A percentile compares a stretch with the other conserved stretches of the same genome.
Evolutionary conservation across 2,797 vertebrate species (phyloP).

Genomic region (Anabacerthia variegaticeps): DNA sequence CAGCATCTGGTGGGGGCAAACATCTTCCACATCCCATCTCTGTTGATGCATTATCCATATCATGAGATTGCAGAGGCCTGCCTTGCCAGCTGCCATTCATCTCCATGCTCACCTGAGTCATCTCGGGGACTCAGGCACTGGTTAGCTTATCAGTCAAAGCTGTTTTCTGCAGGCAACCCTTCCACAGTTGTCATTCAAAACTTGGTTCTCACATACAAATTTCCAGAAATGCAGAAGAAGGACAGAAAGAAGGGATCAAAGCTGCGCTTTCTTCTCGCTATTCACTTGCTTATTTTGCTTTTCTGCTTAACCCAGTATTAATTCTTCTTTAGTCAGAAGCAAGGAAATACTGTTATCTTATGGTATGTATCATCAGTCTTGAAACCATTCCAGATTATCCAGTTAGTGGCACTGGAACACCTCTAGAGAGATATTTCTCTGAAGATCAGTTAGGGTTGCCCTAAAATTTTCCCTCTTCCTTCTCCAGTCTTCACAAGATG

Average conservation of each 20-base stretch:
- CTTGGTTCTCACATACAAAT: not conserved
- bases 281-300: not conserved
- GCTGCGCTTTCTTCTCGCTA: not conserved
- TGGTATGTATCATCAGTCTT: not conserved
- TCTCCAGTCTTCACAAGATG: not conserved
- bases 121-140: not conserved
- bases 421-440: not conserved
- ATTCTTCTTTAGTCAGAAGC: not conserved
- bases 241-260: not conserved
- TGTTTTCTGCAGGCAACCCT: not conserved
- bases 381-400: not conserved
- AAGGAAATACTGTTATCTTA: not conserved
- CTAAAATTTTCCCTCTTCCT: not conserved
- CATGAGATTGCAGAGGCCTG: accelerated
- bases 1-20: not conserved
- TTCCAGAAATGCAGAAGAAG: not conserved
- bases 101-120: too few relatives aligned
- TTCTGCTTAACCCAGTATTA: not conserved
- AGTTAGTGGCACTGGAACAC: not conserved
- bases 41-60: too few relatives aligned
- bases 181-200: not conserved
- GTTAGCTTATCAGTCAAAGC: not conserved
- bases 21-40: not conserved
- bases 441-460: not conserved
- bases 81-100: accelerated